Conservation (phyloP, 2,113 vertebrate species). For the Corythornis cristatus region DNA sequence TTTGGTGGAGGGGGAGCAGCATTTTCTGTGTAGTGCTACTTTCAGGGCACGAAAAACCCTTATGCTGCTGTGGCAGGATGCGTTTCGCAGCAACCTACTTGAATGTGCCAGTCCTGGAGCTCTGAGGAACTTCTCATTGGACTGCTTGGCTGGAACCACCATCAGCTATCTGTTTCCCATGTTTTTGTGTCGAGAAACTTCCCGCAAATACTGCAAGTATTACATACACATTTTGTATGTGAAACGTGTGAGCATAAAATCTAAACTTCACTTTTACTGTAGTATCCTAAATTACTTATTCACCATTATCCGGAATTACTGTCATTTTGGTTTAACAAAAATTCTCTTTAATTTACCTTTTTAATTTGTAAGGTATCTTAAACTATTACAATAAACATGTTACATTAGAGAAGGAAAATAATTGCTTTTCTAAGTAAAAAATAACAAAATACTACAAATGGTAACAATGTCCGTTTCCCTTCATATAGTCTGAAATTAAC, state of each 20-base stretch:
- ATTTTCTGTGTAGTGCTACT: accelerated
- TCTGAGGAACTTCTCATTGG: background rate
- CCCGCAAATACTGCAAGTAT: background rate
- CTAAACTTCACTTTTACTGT: background rate
- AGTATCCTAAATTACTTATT: background rate
- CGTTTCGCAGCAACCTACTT: background rate
- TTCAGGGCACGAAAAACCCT: background rate
- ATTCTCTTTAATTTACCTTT: background rate
- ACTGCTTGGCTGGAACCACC: no score
- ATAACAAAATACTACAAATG: background rate
- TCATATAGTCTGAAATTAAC: background rate
- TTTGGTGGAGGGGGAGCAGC: background rate
- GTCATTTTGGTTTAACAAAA: background rate
- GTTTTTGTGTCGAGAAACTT: background rate
- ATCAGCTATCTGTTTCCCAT: background rate
- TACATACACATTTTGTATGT: background rate
- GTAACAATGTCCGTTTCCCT: background rate
- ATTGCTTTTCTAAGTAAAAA: background rate
- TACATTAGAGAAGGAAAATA: background rate
- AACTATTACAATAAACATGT: background rate
- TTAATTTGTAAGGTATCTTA: background rate
- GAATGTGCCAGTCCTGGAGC: background rate
- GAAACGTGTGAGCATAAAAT: background rate
- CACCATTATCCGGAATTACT: background rate
- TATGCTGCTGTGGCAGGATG: accelerated